phyloP scores from a whole-genome alignment of 2,113 vertebrate genomes.

The Xenopus borealis region DNA sequence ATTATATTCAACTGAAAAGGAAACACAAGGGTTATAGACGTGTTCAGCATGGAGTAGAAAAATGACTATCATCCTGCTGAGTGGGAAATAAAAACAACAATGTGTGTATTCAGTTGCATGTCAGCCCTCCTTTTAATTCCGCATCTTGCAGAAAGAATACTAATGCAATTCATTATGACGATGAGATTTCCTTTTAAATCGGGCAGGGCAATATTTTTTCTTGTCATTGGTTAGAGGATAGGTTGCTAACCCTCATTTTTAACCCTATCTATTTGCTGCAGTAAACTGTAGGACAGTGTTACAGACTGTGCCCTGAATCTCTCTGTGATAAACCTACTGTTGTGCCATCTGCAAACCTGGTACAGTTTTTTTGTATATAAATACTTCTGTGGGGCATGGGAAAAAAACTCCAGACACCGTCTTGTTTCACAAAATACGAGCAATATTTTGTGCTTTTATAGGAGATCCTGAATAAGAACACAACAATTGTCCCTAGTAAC shows the following conservation, averaged over 20 bases:
- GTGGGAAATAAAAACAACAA: constrained; percentile 5
- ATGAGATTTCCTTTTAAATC: not conserved
- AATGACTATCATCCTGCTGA: constrained; percentile 3
- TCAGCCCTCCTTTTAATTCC: not conserved
- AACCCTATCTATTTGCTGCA: not conserved
- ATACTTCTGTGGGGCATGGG: too few relatives aligned
- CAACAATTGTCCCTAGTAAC: not conserved
- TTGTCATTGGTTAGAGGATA: not conserved
- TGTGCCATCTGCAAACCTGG: too few relatives aligned
- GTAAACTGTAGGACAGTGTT: not conserved
- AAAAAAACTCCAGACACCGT: too few relatives aligned
- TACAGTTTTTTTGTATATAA: too few relatives aligned
- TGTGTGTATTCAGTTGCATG: not conserved
- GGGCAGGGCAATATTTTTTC: not conserved
- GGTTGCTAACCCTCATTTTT: too few relatives aligned
- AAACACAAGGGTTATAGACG: not conserved
- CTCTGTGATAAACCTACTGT: too few relatives aligned
- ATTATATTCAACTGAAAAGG: not conserved
- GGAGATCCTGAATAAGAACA: not conserved
- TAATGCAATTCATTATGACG: not conserved
- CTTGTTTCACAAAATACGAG: too few relatives aligned
- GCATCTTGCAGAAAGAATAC: not conserved
- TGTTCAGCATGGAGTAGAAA: not conserved
- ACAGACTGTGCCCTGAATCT: too few relatives aligned
- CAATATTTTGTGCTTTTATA: not conserved